These are phyloP conservation scores for Lutraria rhynchaena DNA, from an alignment of 1,140 invertebrate species.

Conservation along the genomic window DNA sequence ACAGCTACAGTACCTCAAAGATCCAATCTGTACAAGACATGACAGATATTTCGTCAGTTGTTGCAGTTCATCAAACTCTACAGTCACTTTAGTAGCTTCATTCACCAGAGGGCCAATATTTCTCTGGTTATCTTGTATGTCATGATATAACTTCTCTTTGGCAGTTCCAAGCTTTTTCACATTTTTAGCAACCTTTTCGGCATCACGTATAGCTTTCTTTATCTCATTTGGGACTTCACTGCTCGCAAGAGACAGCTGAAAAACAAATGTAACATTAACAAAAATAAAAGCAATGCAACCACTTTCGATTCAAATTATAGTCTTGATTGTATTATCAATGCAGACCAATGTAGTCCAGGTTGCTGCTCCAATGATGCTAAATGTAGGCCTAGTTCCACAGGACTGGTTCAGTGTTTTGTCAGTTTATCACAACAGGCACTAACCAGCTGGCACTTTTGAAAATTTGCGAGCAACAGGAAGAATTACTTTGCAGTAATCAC, in stretches of 20 bases:
- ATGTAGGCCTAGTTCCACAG: too few species aligned
- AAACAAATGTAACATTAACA: too few species aligned
- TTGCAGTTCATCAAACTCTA: constrained; percentile 86
- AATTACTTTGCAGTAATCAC: too few species aligned
- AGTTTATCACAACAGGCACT: too few species aligned
- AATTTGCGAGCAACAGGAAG: too few species aligned
- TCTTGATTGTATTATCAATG: too few species aligned
- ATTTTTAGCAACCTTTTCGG: constrained; percentile 83
- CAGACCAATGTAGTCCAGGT: too few species aligned
- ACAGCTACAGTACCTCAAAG: constrained; percentile 83
- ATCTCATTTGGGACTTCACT: constrained; percentile 85
- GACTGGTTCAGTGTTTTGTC: too few species aligned
- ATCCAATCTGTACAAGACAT: constrained; percentile 86
- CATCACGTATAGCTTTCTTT: constrained; percentile 84
- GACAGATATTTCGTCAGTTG: constrained; percentile 86
- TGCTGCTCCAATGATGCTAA: too few species aligned
- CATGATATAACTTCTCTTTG: constrained; percentile 81
- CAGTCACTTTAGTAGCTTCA: constrained; percentile 83
- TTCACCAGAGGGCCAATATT: constrained; percentile 83
- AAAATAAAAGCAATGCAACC: too few species aligned
- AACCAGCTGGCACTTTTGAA: too few species aligned
- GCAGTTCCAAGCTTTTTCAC: constrained; percentile 83
- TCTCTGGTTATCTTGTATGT: constrained; percentile 82
- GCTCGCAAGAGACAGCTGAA: constrained; percentile 85
- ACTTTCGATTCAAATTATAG: too few species aligned